Percentiles rank a stretch among this genome's conserved stretches.
phyloP scores from a whole-genome alignment of 2,113 vertebrate species.

The Ageneiosus marmoratus region DNA sequence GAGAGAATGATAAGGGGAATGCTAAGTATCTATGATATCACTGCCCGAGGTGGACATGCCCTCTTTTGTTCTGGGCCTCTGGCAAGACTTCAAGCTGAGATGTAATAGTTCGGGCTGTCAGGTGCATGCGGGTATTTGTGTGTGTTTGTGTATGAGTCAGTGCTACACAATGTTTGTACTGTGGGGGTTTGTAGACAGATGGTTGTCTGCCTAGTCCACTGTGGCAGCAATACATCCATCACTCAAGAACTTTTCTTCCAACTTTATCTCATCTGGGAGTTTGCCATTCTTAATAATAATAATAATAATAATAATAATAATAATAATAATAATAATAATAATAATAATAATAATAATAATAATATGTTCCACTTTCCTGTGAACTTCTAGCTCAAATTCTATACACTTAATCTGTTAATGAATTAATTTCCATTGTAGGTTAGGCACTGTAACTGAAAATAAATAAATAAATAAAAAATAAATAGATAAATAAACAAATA shows the following conservation, averaged over 20 bases:
- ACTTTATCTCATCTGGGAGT: neutral
- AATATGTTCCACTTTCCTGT: neutral
- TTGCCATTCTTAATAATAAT: neutral
- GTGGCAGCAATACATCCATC: slow-evolving; percentile 62
- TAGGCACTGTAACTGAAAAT: neutral
- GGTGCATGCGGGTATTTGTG: slow-evolving; percentile 38
- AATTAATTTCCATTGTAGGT: neutral
- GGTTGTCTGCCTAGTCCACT: slow-evolving; percentile 65
- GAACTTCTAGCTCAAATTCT: neutral
- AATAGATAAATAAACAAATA: neutral
- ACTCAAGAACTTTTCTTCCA: neutral
- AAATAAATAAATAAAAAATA: neutral
- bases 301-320: slow-evolving; percentile 9
- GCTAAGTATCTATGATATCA: slow-evolving; percentile 57
- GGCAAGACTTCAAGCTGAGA: slow-evolving; percentile 46
- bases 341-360: too few species aligned
- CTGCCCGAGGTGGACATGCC: slow-evolving; percentile 52
- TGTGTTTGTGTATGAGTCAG: slow-evolving; percentile 27
- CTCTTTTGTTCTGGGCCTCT: slow-evolving; percentile 51
- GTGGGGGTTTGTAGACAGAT: slow-evolving; percentile 74
- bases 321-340: slow-evolving; percentile 2
- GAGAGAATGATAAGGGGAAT: slow-evolving; percentile 21
- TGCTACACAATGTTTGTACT: slow-evolving; percentile 75
- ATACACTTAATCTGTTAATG: neutral
- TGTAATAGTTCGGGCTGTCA: slow-evolving; percentile 56